Base-by-base conservation (phyloP, 2,888 invertebrate genomes). In the Branchinecta sandiegonensis region DNA sequence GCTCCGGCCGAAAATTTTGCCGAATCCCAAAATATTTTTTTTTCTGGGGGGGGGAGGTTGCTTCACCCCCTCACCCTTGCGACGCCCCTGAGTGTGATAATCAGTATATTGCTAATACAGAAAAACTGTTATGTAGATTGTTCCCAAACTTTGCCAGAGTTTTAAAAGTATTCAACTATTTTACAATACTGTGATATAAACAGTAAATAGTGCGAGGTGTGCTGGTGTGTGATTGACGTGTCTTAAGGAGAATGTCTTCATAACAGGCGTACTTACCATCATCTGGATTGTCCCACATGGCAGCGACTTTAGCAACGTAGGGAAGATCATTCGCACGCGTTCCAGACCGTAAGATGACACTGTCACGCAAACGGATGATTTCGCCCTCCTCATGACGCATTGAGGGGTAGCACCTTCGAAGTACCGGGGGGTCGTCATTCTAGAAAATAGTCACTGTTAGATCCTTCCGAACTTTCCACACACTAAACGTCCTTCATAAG, bases 231-330 rank as follows among this genome's bases (percentile, higher is more conserved):
- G 23, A 3, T 23, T 2, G 23, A 3, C 23, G 23, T 23, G 23
- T 23, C 23, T 37, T 37, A 37, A 37, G 6, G 37, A 37, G 37
- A 10, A 11, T 56, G 46, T n/a, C 47, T 23, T 17, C 46, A 70
- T 17, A 63, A n/a, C 8, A 69, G 47, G 64, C 23, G 56, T 66
- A 75, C 81, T 80, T 78, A 92, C 94, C 93, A 78, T 92, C 90
- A 68, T 89, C 89, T 5, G 92, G 89, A 81, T 93, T 91, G 79
- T 94, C 93, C 94, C 94, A 96, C 48, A 96, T 83, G 70, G 90
- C 88, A 68, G 92, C 90, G 72, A 96, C 89, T 80, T 94, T 89
- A 67, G 95, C 96, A 68, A 96, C 92, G 79, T 88, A 96, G 46
- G 96, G 96, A 73, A 94, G 83, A 76, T 93, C 91, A 74, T 87